These are phyloP conservation scores for Lepus townsendii DNA, from an alignment of 2,797 vertebrate species.

Conservation along the genomic window DNA sequence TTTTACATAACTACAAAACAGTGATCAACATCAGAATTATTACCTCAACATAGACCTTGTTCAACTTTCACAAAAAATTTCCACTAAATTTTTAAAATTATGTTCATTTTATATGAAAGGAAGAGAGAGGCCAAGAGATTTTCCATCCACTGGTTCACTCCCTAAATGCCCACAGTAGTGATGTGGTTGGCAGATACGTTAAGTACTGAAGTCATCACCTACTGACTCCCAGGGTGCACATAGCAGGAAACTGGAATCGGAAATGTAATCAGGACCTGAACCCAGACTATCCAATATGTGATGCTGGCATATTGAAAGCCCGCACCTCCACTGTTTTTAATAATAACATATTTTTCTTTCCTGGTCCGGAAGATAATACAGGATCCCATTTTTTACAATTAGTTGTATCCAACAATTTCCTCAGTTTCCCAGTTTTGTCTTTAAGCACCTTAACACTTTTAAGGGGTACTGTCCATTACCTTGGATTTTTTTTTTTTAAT, in stretches of 20 bases:
- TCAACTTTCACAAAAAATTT: neutral
- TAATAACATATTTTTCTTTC: neutral
- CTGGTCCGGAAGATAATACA: neutral
- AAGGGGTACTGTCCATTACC: neutral
- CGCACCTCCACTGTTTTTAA: neutral
- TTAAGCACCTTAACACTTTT: neutral
- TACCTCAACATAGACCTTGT: neutral
- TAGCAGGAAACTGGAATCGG: too few relatives aligned
- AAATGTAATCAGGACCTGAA: too few relatives aligned
- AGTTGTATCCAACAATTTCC: neutral
- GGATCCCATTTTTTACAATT: neutral
- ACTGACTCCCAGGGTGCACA: too few relatives aligned
- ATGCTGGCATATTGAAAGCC: too few relatives aligned
- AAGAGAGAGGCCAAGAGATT: too few relatives aligned
- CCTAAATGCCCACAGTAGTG: too few relatives aligned
- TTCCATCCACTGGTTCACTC: too few relatives aligned
- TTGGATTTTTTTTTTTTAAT: neutral
- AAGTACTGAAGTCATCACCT: too few relatives aligned
- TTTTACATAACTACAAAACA: neutral
- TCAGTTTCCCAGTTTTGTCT: neutral
- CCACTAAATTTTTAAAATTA: neutral
- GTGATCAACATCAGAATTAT: neutral
- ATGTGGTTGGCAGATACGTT: too few relatives aligned
- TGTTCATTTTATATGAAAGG: too few relatives aligned
- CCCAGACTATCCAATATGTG: too few relatives aligned